Percentiles rank a stretch among this genome's conserved stretches.
Evolutionary conservation across 2,888 invertebrate species (phyloP).

Genomic region (Phyto melanocephala): DNA sequence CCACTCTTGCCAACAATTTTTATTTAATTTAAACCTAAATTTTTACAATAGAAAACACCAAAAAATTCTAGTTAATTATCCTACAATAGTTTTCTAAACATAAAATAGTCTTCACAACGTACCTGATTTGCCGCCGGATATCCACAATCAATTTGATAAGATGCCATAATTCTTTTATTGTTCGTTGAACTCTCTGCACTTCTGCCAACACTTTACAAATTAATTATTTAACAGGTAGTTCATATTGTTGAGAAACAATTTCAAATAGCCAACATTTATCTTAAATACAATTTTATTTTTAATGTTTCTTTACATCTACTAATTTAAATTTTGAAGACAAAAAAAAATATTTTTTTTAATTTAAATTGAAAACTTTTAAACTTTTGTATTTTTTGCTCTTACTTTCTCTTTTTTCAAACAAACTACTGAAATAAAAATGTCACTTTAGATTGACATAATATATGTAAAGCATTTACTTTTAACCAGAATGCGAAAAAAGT

Average conservation of each 20-base stretch:
- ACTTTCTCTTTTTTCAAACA: too few relatives aligned
- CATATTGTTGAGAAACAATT: slow-evolving; percentile 2
- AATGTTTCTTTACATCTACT: too few relatives aligned
- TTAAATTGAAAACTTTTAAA: slow-evolving; percentile 16
- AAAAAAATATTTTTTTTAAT: not conserved
- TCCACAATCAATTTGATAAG: slow-evolving; percentile 67
- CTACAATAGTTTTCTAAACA: too few relatives aligned
- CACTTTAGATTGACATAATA: slow-evolving; percentile 34
- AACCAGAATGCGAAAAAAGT: slow-evolving; percentile 2
- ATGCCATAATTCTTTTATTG: slow-evolving; percentile 61
- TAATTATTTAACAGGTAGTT: too few relatives aligned
- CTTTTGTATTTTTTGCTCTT: not conserved
- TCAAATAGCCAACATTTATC: not conserved
- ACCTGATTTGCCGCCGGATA: slow-evolving; percentile 69
- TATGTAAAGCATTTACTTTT: not conserved
- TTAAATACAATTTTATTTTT: not conserved
- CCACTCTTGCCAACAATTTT: too few relatives aligned
- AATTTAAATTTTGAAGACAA: not conserved
- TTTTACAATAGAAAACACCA: too few relatives aligned
- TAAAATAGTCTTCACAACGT: too few relatives aligned
- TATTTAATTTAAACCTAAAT: too few relatives aligned
- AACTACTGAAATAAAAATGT: slow-evolving; percentile 32
- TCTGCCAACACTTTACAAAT: not conserved
- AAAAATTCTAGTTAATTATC: too few relatives aligned
- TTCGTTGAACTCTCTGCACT: not conserved